Percentiles rank a stretch among this genome's conserved stretches.
Evolutionary conservation across 2,113 vertebrate species (phyloP).

Genomic region (Oxygymnocypris stewartii): DNA sequence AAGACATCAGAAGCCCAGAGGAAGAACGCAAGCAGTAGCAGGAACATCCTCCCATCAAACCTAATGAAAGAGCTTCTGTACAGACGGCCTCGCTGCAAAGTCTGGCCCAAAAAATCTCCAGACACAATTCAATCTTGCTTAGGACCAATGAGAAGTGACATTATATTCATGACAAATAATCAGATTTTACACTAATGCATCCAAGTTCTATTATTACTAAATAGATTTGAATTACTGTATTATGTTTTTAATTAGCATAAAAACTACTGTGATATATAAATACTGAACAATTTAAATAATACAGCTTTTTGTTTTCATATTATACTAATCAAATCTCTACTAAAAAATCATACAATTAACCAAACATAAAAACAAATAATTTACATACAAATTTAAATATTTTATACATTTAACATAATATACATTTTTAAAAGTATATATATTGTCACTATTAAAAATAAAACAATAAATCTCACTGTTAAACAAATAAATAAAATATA

Average conservation of each 20-base stretch:
- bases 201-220: background rate
- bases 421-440: too few relatives aligned
- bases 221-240: background rate
- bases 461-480: too few relatives aligned
- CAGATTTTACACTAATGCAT: background rate
- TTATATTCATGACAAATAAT: background rate
- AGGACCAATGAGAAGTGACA: background rate
- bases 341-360: background rate
- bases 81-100: background rate
- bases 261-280: background rate
- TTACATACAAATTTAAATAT: too few relatives aligned
- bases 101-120: background rate
- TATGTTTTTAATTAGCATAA: background rate
- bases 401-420: too few relatives aligned
- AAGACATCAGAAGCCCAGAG: constrained; percentile 14
- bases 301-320: background rate
- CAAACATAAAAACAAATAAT: background rate
- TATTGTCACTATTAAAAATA: too few relatives aligned
- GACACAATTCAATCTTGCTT: background rate
- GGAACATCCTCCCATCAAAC: background rate
- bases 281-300: background rate
- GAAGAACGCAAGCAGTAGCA: constrained; percentile 15
- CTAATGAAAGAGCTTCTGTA: background rate
- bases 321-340: background rate
- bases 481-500: too few relatives aligned